Base-by-base conservation (phyloP, 1,140 invertebrate genomes). In the Holcopasites calliopsidis region DNA sequence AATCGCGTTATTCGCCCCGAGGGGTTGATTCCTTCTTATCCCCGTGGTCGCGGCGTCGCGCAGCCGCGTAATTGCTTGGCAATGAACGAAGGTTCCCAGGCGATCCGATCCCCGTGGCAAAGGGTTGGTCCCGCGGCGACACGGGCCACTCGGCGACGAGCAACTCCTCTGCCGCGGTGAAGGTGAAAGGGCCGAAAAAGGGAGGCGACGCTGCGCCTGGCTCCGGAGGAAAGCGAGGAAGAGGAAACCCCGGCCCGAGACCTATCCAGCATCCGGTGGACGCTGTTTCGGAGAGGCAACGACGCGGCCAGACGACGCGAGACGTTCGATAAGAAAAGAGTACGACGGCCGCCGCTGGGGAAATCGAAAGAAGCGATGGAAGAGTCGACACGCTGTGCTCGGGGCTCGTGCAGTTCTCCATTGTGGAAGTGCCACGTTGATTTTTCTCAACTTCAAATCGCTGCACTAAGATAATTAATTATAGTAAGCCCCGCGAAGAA, bases 151-250 rank as follows among this genome's bases (percentile, higher is more conserved):
- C 70, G 70, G 44, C 35, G 7, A 35, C 28, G 60, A 54, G 70
- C 21, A 73, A 64, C 35, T 55, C 33, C 35, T 55, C 33, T 21
- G 33, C 23, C 69, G 35, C 23, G 21, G 33, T 6, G 40, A 60
- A 66, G 40, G 26, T 23, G 57, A 40, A 66, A 57, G 21, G 40
- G 28, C 35, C 18, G 26, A 33, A 73, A 50, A 72, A 40, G 13
- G 35, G 6, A 18, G 18, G 47, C 16, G n/a, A 50, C 74, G 74
- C 35, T 82, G 80, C 65, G 52, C n/a, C 33, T 60, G 33, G 72
- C 62, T 18, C 49, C 26, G 26, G 31, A 18, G 60, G 38, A 35
- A 47, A 60, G 55, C 47, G 42, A 42, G 44, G 38, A 57, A 4
- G 31, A 54, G 54, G 65, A 50, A 75, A 76, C 79, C 40, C 40